Base-by-base conservation (phyloP, 2,797 vertebrate genomes). In the Gymnocypris eckloni region DNA sequence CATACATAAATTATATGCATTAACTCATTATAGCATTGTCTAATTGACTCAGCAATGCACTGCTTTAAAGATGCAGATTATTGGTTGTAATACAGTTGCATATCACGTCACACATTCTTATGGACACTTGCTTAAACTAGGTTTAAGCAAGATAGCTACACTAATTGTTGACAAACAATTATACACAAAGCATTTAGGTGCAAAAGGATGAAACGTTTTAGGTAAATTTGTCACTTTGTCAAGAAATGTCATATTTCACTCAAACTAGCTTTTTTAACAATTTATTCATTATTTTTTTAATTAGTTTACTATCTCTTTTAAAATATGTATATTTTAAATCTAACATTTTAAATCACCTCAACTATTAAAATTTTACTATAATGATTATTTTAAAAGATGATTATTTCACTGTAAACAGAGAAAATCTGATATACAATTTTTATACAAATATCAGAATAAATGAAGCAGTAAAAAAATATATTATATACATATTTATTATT, bases 21-120 rank as follows among this genome's bases (percentile, higher is more conserved):
- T 33, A 50, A 25, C 18, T 56, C 25, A 59, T 86, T 86, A 78
- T 78, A 33, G 71, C 25, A 25, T 61, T 84, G 39, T 79, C n/a
- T 50, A 73, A 50, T 5, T 50, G 13, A 28, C 48, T 50, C n/a
- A n/a, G 41, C 4, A 48, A 28, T 50, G 15, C 71, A 73, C 71
- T 4, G 43, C 13, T 48, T 73, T 50, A 4, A 76, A 37, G 6
- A n/a, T 59, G 25, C 61, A 13, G 1, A 15, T 66, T 33, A 20
- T 33, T 28, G 61, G 5, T 66, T 66, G 11, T 66, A 28, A n/a
- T 59, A 33, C 22, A 59, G 8, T 25, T 72, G 41, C 70, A 25
- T 71, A 25, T 72, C 20, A 71, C 20, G 2, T 3, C 25, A 33
- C 13, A 52, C 52, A 54, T 7, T 54, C 16, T 33, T 11, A 50